Evolutionary conservation across 2,113 vertebrate species (phyloP).

Genomic region (Donacobius atricapilla): DNA sequence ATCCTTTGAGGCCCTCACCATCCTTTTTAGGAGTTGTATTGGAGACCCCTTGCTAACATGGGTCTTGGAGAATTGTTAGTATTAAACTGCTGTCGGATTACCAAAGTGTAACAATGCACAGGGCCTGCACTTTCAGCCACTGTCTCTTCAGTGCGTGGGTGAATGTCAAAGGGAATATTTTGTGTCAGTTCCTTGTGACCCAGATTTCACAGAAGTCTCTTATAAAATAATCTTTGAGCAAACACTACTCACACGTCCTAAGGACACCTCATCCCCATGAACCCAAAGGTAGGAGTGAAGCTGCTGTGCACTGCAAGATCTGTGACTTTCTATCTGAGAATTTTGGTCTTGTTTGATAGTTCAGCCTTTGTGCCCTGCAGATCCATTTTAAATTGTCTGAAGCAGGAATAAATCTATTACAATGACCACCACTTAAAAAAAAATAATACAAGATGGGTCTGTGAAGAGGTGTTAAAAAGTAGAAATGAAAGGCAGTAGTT

Average conservation of each 20-base stretch:
- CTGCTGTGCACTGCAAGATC: not conserved
- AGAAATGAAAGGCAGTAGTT: conserved; percentile 54
- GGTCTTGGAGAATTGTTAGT: not conserved
- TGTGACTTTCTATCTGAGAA: conserved; percentile 20
- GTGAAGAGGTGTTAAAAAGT: conserved; percentile 55
- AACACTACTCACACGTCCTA: not conserved
- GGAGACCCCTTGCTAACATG: not conserved
- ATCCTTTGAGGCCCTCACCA: not conserved
- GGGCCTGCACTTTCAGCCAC: not conserved
- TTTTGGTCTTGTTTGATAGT: conserved; percentile 35
- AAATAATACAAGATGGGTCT: conserved; percentile 17
- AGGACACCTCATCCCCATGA: not conserved
- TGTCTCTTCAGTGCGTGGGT: not conserved
- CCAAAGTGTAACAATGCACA: not conserved
- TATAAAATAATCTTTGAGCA: conserved; percentile 21
- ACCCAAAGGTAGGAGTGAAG: not conserved
- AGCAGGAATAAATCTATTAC: conserved; percentile 41
- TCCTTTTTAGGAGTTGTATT: not conserved
- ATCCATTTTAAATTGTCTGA: conserved; percentile 45
- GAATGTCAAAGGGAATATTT: conserved; percentile 48
- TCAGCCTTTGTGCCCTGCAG: conserved; percentile 43
- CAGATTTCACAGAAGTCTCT: conserved; percentile 15
- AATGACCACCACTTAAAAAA: conserved; percentile 6
- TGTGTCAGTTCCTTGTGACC: conserved; percentile 49
- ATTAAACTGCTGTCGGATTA: conserved; percentile 1